These are phyloP conservation scores for Neolamprologus kungweensis DNA, from an alignment of 2,113 vertebrate species.

Conservation along the genomic window DNA sequence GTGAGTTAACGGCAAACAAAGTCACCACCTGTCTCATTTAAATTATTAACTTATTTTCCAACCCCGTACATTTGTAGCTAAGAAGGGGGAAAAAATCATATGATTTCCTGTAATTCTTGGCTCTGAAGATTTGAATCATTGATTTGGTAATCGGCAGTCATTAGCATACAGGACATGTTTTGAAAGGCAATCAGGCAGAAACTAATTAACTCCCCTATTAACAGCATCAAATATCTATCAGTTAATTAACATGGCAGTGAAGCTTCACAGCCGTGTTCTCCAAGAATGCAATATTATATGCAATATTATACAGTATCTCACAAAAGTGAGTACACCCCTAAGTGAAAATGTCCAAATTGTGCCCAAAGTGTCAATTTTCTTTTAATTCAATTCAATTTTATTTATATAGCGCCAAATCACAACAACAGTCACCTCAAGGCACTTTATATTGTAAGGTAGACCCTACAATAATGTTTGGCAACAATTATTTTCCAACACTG, in stretches of 20 bases:
- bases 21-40: background rate
- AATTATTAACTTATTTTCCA: background rate
- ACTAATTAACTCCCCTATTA: background rate
- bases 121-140: background rate
- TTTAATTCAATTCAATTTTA: background rate
- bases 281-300: background rate
- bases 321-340: background rate
- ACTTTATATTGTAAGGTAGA: background rate
- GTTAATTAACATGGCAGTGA: background rate
- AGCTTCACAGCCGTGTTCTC: background rate
- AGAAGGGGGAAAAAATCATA: background rate
- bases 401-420: background rate
- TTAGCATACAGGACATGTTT: background rate
- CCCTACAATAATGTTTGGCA: background rate
- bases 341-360: background rate
- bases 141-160: background rate
- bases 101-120: background rate
- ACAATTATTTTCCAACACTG: background rate
- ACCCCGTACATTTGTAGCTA: background rate
- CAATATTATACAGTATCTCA: background rate
- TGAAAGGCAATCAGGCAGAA: background rate
- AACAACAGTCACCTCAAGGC: background rate
- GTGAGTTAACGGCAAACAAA: background rate
- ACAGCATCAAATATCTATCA: background rate
- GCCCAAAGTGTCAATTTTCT: background rate